These are phyloP conservation scores for Pristionchus entomophagus DNA, from an alignment of 2,888 invertebrate species.

Conservation along the genomic window DNA sequence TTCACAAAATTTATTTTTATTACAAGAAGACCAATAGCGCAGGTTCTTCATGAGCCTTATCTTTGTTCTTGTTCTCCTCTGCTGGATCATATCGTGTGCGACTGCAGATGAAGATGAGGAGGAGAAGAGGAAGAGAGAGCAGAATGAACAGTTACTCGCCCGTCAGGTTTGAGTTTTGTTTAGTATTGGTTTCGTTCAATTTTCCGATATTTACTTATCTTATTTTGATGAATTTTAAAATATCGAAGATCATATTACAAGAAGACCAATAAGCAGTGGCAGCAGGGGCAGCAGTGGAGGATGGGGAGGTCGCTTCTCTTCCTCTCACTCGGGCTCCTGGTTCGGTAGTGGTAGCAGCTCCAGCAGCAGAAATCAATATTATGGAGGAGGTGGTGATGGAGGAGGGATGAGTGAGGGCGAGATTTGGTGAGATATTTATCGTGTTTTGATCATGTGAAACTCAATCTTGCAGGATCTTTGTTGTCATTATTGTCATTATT, in stretches of 20 bases:
- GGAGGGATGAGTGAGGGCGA: too few relatives aligned
- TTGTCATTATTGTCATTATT: neutral
- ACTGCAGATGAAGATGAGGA: neutral
- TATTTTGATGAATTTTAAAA: too few relatives aligned
- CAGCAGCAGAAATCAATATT: neutral
- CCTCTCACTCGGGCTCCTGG: neutral
- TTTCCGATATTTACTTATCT: too few relatives aligned
- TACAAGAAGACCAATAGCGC: neutral
- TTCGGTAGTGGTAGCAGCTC: neutral
- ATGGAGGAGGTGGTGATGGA: neutral
- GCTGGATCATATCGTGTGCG: neutral
- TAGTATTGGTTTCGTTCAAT: too few relatives aligned
- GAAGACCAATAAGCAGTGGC: neutral
- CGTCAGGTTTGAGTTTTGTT: neutral
- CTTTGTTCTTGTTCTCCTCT: neutral
- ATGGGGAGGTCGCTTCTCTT: neutral
- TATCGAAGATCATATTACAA: too few relatives aligned
- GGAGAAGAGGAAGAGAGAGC: neutral
- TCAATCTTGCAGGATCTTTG: neutral
- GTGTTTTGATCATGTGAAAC: too few relatives aligned
- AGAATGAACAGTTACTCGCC: neutral
- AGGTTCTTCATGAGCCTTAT: neutral
- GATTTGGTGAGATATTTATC: neutral
- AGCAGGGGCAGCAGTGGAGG: neutral
- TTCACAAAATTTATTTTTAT: neutral